Evolutionary conservation across 2,888 invertebrate genomes (phyloP).

Genomic region (Steinernema carpocapsae): DNA sequence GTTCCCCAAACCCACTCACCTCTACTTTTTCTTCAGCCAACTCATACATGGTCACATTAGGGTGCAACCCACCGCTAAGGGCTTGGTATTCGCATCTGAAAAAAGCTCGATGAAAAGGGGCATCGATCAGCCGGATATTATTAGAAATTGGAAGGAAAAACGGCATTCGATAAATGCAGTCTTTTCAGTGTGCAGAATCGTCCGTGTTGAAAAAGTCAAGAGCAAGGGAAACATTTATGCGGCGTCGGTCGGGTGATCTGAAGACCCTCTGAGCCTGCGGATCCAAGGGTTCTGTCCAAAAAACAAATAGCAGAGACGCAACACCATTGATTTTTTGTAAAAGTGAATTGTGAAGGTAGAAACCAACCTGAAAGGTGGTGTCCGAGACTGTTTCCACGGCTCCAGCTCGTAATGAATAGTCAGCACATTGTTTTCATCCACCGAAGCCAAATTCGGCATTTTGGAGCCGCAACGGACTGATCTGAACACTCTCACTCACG

Average conservation of each 20-base stretch:
- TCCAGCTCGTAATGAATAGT: constrained; percentile 44
- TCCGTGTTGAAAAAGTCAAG: not conserved
- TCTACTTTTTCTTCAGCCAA: constrained; percentile 29
- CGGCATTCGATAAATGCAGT: no score
- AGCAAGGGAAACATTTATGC: constrained; percentile 19
- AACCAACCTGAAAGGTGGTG: constrained; percentile 40
- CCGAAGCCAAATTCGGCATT: constrained; percentile 43
- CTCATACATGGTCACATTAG: constrained; percentile 37
- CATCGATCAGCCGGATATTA: not conserved
- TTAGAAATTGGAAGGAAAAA: not conserved
- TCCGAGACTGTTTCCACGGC: constrained; percentile 32
- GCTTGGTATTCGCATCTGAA: constrained; percentile 41
- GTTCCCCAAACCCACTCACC: not conserved
- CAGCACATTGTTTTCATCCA: constrained; percentile 41
- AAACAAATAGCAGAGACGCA: no score
- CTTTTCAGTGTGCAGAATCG: no score
- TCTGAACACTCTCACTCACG: constrained; percentile 33
- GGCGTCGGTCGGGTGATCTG: no score
- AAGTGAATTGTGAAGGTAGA: not conserved
- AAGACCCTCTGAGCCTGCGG: no score
- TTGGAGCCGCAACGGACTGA: constrained; percentile 37
- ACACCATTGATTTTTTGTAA: no score
- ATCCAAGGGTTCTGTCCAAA: no score
- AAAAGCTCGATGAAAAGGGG: not conserved
- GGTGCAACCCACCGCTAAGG: constrained; percentile 36